Evolutionary conservation across 2,888 invertebrate species (phyloP).

Genomic region (Lucinisca nassula): DNA sequence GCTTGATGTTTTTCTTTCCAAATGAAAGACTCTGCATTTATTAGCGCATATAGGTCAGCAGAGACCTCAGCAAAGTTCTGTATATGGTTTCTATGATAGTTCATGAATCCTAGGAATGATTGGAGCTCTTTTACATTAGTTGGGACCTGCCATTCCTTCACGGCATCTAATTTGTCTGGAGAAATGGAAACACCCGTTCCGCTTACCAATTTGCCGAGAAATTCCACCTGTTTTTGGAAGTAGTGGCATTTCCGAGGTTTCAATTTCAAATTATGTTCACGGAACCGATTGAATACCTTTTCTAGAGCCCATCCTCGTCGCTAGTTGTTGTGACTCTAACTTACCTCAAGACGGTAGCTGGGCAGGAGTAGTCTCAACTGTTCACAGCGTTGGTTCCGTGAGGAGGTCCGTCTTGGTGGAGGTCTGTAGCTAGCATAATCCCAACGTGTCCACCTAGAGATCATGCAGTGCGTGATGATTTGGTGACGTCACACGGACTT

Average conservation of each 20-base stretch:
- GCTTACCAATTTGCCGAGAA: conserved; percentile 10
- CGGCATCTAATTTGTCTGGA: conserved; percentile 11
- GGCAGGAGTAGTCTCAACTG: too few species aligned
- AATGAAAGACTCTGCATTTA: background rate
- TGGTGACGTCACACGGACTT: too few species aligned
- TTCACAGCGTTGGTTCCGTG: too few species aligned
- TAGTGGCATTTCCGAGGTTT: conserved; percentile 48
- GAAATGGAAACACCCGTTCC: conserved; percentile 22
- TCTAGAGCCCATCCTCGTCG: too few species aligned
- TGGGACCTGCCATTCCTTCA: conserved; percentile 28
- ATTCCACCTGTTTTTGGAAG: conserved; percentile 50
- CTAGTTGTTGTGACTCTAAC: too few species aligned
- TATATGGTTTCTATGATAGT: conserved; percentile 42
- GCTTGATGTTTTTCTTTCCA: conserved; percentile 16
- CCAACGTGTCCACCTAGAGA: too few species aligned
- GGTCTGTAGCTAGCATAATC: too few species aligned
- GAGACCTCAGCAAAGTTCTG: conserved; percentile 26
- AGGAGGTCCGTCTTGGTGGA: too few species aligned
- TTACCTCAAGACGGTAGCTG: too few species aligned
- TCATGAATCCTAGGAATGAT: conserved; percentile 44
- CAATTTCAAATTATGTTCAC: conserved; percentile 9
- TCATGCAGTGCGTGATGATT: too few species aligned
- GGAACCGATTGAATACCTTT: conserved; percentile 26
- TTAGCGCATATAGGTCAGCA: conserved; percentile 15
- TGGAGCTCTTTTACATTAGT: conserved; percentile 10